Evolutionary conservation across 2,113 vertebrate genomes (phyloP), one percentile per base, ranked within the genome.

Genomic region (Dipodomys spectabilis): DNA sequence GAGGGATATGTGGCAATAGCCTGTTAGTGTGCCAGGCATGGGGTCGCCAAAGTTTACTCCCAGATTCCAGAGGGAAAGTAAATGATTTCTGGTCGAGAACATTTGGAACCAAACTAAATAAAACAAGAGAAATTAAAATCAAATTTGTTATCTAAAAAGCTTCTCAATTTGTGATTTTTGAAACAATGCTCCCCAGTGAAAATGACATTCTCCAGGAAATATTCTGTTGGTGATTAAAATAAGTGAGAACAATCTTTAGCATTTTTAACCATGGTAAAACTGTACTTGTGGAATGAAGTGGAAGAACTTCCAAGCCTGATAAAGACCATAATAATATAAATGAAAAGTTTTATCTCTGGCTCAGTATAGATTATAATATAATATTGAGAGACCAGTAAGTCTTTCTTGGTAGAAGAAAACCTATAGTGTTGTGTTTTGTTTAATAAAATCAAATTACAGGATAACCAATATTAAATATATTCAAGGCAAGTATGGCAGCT

Each of bases 61-160:
- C 92, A 45, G 97, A 93, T 74, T 98, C 86, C 71, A 7, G 86
- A 20, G 98, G 97, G 25, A 97, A 94, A 60, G 95, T 2, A 83
- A 98, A 97, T 79, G 95, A 80, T 82, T 98, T 95, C 95, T 96
- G 95, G 90, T 97, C 74, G 93, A 97, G 86, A 69, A 98, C 97
- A 82, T 88, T 27, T 53, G 95, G 95, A 89, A 98, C 92, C 8
- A 79, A 92, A 99, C 99, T 99, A 97, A 35, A 83, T 35, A 57
- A 92, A 96, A 72, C 96, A 49, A 93, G 94, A 90, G 2, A 81
- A 10, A 96, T 67, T 71, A 67, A 45, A 30, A 39, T 94, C 9
- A 74, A 93, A 88, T 62, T 86, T 84, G 10, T 18, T 68, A 45
- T 81, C 71, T 80, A 71, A 62, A 94, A 81, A 64, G n/a, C 18